Conservation (phyloP, 2,113 vertebrate genomes). For the Gadus macrocephalus region DNA sequence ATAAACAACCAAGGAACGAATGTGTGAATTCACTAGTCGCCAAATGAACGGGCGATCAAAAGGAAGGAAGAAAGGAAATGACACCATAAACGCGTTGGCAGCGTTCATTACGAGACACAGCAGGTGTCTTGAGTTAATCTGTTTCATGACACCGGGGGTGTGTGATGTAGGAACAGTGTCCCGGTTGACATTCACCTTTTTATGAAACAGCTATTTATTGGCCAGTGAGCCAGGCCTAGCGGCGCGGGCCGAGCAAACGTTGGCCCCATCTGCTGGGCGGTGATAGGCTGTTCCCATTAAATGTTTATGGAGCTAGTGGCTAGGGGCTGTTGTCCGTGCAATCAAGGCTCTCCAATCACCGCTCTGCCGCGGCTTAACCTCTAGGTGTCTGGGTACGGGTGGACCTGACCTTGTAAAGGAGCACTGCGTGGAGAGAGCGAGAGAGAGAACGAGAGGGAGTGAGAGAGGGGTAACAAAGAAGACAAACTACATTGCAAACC, state of each 20-base stretch:
- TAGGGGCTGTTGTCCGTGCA: conserved; percentile 37
- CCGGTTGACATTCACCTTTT: conserved; percentile 39
- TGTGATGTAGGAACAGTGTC: conserved; percentile 16
- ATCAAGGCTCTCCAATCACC: conserved; percentile 46
- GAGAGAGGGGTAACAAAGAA: background rate
- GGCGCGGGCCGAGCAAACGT: conserved; percentile 25
- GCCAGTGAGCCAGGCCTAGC: conserved; percentile 33
- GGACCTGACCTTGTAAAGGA: background rate
- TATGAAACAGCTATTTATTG: conserved; percentile 51
- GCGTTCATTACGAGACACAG: too few relatives aligned
- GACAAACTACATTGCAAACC: background rate
- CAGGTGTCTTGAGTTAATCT: background rate
- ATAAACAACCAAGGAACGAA: too few relatives aligned
- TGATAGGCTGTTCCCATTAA: conserved; percentile 61
- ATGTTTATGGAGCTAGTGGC: conserved; percentile 48
- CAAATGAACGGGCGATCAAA: too few relatives aligned
- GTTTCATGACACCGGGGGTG: too few relatives aligned
- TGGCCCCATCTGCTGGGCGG: conserved; percentile 62
- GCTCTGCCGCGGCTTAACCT: conserved; percentile 49
- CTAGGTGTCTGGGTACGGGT: conserved; percentile 49
- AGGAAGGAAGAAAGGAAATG: too few relatives aligned
- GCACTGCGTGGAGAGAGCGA: background rate
- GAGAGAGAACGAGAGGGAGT: conserved; percentile 6
- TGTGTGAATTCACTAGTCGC: too few relatives aligned
- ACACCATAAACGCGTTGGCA: too few relatives aligned